Evolutionary conservation across 2,113 vertebrate species (phyloP).

Genomic region (Noturus placidus): DNA sequence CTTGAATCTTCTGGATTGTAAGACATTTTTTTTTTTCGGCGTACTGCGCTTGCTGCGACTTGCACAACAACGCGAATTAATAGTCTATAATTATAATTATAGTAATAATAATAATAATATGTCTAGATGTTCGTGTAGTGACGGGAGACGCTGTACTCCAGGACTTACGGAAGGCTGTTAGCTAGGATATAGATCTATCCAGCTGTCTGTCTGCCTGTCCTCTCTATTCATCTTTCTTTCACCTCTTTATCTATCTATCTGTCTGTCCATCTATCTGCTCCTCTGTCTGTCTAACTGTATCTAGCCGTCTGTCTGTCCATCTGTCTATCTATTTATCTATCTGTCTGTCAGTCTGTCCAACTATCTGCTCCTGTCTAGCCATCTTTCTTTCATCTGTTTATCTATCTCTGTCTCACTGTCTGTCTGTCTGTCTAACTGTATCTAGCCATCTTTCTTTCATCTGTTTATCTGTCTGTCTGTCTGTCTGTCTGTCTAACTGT

Average conservation of each 20-base stretch:
- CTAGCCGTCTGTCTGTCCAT: too few relatives aligned
- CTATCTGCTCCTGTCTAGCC: too few relatives aligned
- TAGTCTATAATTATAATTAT: neutral
- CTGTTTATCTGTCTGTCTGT: neutral
- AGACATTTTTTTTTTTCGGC: neutral
- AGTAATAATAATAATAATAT: too few relatives aligned
- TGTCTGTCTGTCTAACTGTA: neutral
- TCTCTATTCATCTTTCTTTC: neutral
- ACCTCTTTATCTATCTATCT: neutral
- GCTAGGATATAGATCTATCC: neutral
- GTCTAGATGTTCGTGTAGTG: neutral
- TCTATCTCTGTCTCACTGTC: neutral
- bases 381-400: neutral
- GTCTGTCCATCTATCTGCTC: too few relatives aligned
- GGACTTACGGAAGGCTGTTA: neutral
- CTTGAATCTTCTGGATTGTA: neutral
- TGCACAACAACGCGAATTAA: neutral
- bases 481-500: too few relatives aligned
- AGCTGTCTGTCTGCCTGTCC: neutral
- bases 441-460: too few relatives aligned
- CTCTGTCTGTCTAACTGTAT: too few relatives aligned
- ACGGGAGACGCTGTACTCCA: neutral
- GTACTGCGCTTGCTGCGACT: neutral
- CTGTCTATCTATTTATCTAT: neutral
- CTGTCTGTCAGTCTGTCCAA: too few relatives aligned